Percentiles rank a stretch among this genome's conserved stretches.
These are phyloP conservation scores for Serinus canaria DNA, from an alignment of 2,113 vertebrate genomes.

Conservation along the genomic window DNA sequence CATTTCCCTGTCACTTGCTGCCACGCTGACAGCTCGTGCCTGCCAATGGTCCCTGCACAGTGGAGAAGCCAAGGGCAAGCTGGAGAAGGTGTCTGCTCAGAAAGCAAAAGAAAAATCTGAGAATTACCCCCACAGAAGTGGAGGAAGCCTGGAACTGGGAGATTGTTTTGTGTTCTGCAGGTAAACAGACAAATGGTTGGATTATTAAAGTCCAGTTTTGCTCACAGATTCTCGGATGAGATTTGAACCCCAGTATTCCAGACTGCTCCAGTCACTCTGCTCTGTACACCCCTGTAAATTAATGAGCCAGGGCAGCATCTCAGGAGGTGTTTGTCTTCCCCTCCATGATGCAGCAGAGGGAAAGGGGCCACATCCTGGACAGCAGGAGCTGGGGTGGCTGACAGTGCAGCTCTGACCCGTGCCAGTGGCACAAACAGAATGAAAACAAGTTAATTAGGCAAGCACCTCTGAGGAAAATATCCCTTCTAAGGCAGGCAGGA, in stretches of 20 bases:
- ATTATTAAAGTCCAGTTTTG: not conserved
- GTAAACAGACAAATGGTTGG: not conserved
- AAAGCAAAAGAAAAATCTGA: not conserved
- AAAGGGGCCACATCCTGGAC: not conserved
- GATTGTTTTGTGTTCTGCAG: not conserved
- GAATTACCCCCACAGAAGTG: not conserved
- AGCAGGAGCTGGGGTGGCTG: not conserved
- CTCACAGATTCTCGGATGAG: not conserved
- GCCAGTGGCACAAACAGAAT: not conserved
- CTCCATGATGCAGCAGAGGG: not conserved
- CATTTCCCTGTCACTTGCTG: not conserved
- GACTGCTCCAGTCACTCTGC: not conserved
- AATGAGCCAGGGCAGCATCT: not conserved
- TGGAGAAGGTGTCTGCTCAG: not conserved
- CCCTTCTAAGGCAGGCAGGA: not conserved
- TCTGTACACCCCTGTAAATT: not conserved
- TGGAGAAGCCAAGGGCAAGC: not conserved
- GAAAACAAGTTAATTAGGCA: not conserved
- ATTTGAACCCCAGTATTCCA: not conserved
- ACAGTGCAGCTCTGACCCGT: not conserved
- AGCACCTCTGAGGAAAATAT: not conserved
- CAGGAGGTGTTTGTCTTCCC: not conserved
- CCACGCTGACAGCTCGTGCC: fast-evolving
- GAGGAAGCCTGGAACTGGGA: not conserved
- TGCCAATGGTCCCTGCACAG: not conserved